Evolutionary conservation across 2,888 invertebrate genomes (phyloP).

Genomic region (Amblyjoppa proteus): DNA sequence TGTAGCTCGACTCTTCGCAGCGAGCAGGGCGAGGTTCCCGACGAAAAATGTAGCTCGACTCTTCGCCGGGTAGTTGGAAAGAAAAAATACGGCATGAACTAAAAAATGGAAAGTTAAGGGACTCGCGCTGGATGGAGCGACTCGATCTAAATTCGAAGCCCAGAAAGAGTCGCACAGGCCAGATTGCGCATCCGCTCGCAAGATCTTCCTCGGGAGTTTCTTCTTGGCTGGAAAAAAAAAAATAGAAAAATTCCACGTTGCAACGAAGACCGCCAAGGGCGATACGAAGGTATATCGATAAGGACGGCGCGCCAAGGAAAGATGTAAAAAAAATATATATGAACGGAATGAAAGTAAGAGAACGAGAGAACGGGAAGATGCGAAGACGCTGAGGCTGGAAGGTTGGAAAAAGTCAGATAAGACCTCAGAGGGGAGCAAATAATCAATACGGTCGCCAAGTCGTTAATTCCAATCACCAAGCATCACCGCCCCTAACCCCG

Average conservation of each 20-base stretch:
- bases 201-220: conserved; percentile 39
- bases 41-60: not conserved
- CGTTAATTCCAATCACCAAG: conserved; percentile 82
- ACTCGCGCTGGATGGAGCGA: conserved; percentile 1
- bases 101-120: conserved; percentile 23
- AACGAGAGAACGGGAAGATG: conserved; percentile 60
- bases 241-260: conserved; percentile 23
- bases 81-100: conserved; percentile 17
- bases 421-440: conserved; percentile 74
- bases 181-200: conserved; percentile 1
- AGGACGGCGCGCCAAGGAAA: conserved; percentile 45
- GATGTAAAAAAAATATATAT: conserved; percentile 37
- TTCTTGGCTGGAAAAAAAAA: conserved; percentile 40
- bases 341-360: conserved; percentile 48
- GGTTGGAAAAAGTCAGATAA: conserved; percentile 70
- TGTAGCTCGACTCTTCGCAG: conserved; percentile 9
- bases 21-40: not conserved
- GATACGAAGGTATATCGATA: conserved; percentile 62
- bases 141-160: conserved; percentile 53
- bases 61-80: conserved; percentile 24
- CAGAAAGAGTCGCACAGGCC: not conserved
- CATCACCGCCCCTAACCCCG: conserved; percentile 75
- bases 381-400: conserved; percentile 54
- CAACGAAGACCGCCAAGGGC: conserved; percentile 16
- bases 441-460: conserved; percentile 82